Evolutionary conservation across 2,797 vertebrate species (phyloP), one percentile per base, ranked within the genome.

Genomic region (Acanthurus tractus): DNA sequence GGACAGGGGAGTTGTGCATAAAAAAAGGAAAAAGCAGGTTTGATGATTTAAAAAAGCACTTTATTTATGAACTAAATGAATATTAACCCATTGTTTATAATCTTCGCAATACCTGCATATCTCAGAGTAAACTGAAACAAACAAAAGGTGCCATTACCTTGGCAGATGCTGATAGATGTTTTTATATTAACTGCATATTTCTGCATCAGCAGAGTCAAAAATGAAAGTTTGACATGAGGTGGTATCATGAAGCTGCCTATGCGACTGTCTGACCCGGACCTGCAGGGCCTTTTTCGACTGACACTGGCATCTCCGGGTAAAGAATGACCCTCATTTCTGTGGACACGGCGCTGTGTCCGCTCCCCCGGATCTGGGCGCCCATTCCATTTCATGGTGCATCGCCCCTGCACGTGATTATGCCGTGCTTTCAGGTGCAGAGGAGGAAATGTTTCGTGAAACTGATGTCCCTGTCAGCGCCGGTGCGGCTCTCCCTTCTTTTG

Each of bases 361-460:
- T 95, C 94, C 95, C 94, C 93, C 89, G 91, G 95, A 94, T 96
- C 94, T 92, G 91, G 91, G 92, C 90, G 85, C 95, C 94, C 93
- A 95, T 96, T 96, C 95, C 94, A 95, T 96, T 96, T 97, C 94
- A 96, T 96, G 96, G 95, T 94, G 93, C 94, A 96, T 95, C 91
- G 88, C 93, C 94, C 94, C 93, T 86, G 90, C 92, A 83, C 93
- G 90, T 96, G 95, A 97, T 96, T 96, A 96, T 94, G 93, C 94
- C 86, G 84, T 74, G 92, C 90, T 95, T 96, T 96, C 96, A 96
- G 97, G 97, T 97, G 96, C 94, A 93, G 95, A 95, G 92, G 89
- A 93, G 94, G 96, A 96, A 96, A 95, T 94, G 95, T 96, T 96
- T 97, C 91, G 94, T 95, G 95, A 97, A 97, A 98, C 95, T 96